Evolutionary conservation across 2,113 vertebrate species (phyloP).

Genomic region (Tupaia tana): DNA sequence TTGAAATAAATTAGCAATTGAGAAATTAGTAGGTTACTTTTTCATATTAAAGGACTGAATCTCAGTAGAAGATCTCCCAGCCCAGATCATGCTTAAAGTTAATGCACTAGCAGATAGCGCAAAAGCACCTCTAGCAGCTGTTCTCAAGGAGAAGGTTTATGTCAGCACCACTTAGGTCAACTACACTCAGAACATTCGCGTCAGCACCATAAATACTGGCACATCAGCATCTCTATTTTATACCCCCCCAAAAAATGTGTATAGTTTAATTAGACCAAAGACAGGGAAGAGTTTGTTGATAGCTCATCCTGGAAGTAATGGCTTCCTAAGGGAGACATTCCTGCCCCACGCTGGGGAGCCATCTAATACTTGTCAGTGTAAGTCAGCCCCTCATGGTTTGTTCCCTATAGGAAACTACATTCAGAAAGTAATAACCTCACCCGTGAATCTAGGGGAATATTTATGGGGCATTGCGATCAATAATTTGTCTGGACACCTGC

Average conservation of each 20-base stretch:
- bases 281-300: conserved; percentile 69
- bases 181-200: conserved; percentile 74
- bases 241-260: conserved; percentile 72
- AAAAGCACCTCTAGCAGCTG: conserved; percentile 70
- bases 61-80: conserved; percentile 12
- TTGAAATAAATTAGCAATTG: neutral
- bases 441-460: conserved; percentile 14
- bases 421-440: conserved; percentile 42
- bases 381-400: neutral
- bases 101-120: conserved; percentile 25
- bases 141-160: conserved; percentile 79
- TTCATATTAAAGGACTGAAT: neutral
- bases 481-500: neutral
- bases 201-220: conserved; percentile 82
- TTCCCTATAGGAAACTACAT: neutral
- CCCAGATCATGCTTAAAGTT: conserved; percentile 36
- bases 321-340: conserved; percentile 73
- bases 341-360: neutral
- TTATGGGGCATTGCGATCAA: neutral
- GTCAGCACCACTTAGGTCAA: conserved; percentile 81
- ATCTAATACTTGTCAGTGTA: conserved; percentile 38
- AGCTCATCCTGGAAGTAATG: conserved; percentile 70
- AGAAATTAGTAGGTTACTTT: neutral
- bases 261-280: conserved; percentile 83
- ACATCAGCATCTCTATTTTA: conserved; percentile 84